Conservation (phyloP, 2,113 vertebrate genomes). For the Mirza zaza region DNA sequence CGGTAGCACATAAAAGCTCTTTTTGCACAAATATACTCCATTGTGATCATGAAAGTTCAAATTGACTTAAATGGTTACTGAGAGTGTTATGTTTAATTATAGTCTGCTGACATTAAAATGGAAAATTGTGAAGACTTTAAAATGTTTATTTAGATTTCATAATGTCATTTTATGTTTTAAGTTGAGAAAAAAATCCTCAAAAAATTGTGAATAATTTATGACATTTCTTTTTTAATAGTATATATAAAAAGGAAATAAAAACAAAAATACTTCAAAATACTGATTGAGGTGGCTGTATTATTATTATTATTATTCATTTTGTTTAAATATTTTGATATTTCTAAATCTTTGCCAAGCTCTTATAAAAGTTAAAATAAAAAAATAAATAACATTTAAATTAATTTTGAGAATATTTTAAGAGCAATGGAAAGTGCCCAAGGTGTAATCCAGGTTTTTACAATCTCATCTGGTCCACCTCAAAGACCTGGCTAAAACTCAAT, state of each 20-base stretch:
- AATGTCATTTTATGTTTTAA: not conserved
- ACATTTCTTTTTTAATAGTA: not conserved
- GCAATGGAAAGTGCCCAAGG: not conserved
- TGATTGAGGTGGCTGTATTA: not conserved
- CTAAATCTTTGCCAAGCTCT: not conserved
- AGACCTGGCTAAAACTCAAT: not conserved
- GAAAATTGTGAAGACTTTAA: not conserved
- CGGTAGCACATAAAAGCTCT: not conserved
- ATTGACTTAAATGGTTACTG: not conserved
- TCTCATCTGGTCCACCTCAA: not conserved
- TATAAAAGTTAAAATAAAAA: not conserved
- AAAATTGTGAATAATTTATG: not conserved
- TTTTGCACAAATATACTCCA: not conserved
- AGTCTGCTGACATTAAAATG: not conserved
- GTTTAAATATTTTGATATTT: not conserved
- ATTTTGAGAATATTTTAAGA: not conserved
- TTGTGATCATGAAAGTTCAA: not conserved
- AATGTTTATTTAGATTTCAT: not conserved
- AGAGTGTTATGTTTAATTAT: constrained; percentile 35
- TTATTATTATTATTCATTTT: not conserved
- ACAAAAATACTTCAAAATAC: not conserved
- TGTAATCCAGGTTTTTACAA: not conserved
- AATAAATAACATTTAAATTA: not conserved
- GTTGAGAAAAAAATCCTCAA: not conserved
- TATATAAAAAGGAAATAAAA: not conserved